A percentile compares a stretch with the other conserved stretches of the same genome.
Conservation (phyloP, 2,797 vertebrate genomes). For the Apogon hyalosoma region DNA sequence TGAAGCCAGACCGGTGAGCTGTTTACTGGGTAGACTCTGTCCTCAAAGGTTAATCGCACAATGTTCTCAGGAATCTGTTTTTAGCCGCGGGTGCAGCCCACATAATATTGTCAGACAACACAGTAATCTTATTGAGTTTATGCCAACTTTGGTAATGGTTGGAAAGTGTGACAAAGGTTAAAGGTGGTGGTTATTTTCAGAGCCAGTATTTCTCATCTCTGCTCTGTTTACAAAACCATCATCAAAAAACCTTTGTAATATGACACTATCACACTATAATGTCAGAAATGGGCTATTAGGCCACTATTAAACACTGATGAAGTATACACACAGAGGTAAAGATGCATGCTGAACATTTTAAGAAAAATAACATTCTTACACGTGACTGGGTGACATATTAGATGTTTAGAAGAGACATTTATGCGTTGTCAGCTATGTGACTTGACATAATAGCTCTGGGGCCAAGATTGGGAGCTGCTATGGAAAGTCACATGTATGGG, state of each 20-base stretch:
- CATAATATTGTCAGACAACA: background rate
- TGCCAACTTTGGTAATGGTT: background rate
- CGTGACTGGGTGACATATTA: conserved; percentile 19
- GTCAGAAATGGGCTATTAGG: too few relatives aligned
- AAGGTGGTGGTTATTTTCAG: background rate
- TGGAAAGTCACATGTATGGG: conserved; percentile 55
- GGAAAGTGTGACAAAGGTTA: conserved; percentile 2
- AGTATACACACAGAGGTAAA: background rate
- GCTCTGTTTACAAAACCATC: conserved; percentile 1
- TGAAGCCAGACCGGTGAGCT: conserved; percentile 55
- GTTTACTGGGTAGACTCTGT: conserved; percentile 71
- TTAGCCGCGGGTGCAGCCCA: conserved; percentile 19
- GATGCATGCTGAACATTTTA: background rate
- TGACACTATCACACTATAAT: background rate
- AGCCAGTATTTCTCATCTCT: background rate
- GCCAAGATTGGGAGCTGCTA: conserved; percentile 10
- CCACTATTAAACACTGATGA: too few relatives aligned
- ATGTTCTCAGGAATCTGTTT: conserved; percentile 60
- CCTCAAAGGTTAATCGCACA: conserved; percentile 63
- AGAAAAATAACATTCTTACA: conserved; percentile 6
- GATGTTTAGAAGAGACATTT: conserved; percentile 8
- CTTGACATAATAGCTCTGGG: conserved; percentile 1
- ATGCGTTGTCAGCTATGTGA: conserved; percentile 34
- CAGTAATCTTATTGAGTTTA: background rate
- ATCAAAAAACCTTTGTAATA: background rate